Evolutionary conservation across 2,888 invertebrate species (phyloP).

Genomic region (Epirrhoe alternata): DNA sequence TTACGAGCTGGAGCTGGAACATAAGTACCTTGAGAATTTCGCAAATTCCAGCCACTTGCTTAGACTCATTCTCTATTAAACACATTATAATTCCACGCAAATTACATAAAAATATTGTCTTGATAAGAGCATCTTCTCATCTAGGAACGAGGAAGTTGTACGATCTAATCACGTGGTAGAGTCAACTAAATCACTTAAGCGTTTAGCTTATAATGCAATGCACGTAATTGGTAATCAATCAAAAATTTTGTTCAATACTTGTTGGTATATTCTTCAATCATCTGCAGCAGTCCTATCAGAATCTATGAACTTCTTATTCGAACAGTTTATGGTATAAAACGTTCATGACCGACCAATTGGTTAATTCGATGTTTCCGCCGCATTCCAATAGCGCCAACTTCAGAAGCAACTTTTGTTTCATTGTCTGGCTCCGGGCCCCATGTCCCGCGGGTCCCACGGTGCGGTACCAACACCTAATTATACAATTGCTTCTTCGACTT

Average conservation of each 20-base stretch:
- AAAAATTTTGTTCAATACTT: background rate
- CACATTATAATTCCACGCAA: too few species aligned
- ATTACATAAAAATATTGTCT: too few species aligned
- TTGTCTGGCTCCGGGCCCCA: background rate
- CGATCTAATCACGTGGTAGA: too few species aligned
- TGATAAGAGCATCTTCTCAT: too few species aligned
- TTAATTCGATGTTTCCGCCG: constrained; percentile 1
- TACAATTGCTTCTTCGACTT: constrained; percentile 65
- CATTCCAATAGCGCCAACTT: background rate
- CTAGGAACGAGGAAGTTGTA: too few species aligned
- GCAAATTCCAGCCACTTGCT: background rate
- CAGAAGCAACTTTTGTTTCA: background rate
- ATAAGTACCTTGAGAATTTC: background rate
- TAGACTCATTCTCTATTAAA: background rate
- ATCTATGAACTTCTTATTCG: background rate
- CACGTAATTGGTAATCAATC: too few species aligned
- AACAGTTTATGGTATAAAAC: background rate
- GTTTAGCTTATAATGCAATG: too few species aligned
- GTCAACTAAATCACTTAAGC: too few species aligned
- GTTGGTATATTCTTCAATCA: background rate
- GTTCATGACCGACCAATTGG: background rate
- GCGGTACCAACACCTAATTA: constrained; percentile 59
- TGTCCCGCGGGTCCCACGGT: constrained; percentile 39
- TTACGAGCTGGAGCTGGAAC: background rate
- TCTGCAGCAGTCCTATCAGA: background rate